Base-by-base conservation (phyloP, 2,113 vertebrate species). In the Pseudorectes ferrugineus region DNA sequence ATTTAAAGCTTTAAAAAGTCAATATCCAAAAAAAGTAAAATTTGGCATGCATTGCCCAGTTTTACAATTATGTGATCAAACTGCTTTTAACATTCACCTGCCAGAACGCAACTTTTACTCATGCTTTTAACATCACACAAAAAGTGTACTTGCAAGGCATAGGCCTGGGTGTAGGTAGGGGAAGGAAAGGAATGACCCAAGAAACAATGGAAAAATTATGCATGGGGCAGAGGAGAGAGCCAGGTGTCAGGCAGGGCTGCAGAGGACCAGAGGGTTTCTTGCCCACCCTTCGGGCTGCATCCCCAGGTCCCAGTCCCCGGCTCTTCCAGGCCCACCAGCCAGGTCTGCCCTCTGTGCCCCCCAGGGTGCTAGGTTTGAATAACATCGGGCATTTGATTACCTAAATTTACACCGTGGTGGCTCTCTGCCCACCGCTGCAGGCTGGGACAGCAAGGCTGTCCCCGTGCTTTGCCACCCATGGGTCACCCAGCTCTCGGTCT, bases 301-400 rank as follows among this genome's bases (percentile, higher is more conserved):
- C 6, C 24, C 7, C 0, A 0, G 25, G 11, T 51, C 55, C 45
- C 4, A 2, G 29, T 38, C 5, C 18, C 15, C 0, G 2, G 29
- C 28, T 10, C 43, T 68, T 33, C 58, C 45, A 36, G 31, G 14
- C 19, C 24, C 12, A 3, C 9, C 33, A 54, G 51, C 5, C 58
- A 35, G 57, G 42, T 46, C 51, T 51, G 51, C 51, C 14, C 40
- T 52, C 38, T 33, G n/a, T 33, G 42, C 3, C 12, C 15, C 33
- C 3, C 25, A 35, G 3, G 7, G 10, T 19, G 45, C 29, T 12
- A 25, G 19, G 22, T 51, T 28, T 51, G 22, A 77, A 1, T 6
- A 63, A 31, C 29, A 38, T 1, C 3, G 4, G 35, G 40, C 29
- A 38, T 51, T 51, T 5, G 33, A 29, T 49, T 49, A 29, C 55